Conservation (phyloP, 2,113 vertebrate species). For the Pseudorasbora parva region DNA sequence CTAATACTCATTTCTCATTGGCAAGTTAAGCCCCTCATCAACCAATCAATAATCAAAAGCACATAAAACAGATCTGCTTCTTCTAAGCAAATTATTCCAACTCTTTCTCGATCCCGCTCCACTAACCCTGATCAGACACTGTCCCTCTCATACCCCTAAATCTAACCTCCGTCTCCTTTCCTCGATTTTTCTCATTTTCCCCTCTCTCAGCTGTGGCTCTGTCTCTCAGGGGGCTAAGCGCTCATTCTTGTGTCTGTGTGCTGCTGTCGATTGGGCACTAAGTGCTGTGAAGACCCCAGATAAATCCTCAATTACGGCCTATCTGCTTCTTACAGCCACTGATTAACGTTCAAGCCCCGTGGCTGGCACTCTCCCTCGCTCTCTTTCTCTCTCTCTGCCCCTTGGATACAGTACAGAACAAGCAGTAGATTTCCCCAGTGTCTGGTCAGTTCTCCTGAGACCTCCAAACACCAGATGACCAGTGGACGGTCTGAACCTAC, state of each 20-base stretch:
- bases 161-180: conserved; percentile 62
- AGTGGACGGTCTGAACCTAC: conserved; percentile 18
- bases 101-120: neutral
- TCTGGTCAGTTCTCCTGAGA: conserved; percentile 53
- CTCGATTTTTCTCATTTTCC: conserved; percentile 14
- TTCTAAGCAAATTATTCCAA: conserved; percentile 25
- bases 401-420: conserved; percentile 34
- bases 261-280: conserved; percentile 64
- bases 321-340: conserved; percentile 62
- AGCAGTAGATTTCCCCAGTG: conserved; percentile 41
- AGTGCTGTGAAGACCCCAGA: conserved; percentile 69
- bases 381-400: conserved; percentile 24
- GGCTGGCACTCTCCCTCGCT: conserved; percentile 36
- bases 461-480: conserved; percentile 52
- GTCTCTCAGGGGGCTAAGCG: conserved; percentile 67
- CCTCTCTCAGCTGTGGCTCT: conserved; percentile 47
- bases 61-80: neutral
- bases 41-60: conserved; percentile 33
- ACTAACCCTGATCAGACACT: conserved; percentile 59
- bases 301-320: conserved; percentile 69
- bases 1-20: conserved; percentile 18
- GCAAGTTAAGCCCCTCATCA: conserved; percentile 1
- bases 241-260: conserved; percentile 64
- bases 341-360: conserved; percentile 66
- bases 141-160: conserved; percentile 58